Evolutionary conservation across 2,888 invertebrate genomes (phyloP).

Genomic region (Octodonta nipae): DNA sequence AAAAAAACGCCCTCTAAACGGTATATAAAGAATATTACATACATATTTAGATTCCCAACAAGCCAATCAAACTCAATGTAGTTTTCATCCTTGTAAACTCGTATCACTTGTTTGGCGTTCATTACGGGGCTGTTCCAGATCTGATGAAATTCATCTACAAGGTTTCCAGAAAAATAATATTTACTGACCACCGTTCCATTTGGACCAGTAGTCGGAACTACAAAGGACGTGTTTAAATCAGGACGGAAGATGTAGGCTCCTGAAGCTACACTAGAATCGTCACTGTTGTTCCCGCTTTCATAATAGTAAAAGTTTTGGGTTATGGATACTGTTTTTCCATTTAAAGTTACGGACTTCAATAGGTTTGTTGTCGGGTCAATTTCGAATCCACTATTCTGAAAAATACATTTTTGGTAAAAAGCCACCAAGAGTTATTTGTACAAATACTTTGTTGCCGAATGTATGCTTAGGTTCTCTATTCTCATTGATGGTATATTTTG

Average conservation of each 20-base stretch:
- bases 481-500: too few species aligned
- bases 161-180: slow-evolving; percentile 7
- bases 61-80: slow-evolving; percentile 60
- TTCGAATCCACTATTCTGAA: slow-evolving; percentile 32
- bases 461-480: too few species aligned
- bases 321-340: slow-evolving; percentile 9
- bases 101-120: slow-evolving; percentile 50
- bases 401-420: too few species aligned
- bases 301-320: slow-evolving; percentile 14
- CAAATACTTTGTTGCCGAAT: too few species aligned
- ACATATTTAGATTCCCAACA: slow-evolving; percentile 58
- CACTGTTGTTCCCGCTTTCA: slow-evolving; percentile 5
- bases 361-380: slow-evolving; percentile 33
- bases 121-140: slow-evolving; percentile 45
- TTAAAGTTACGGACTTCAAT: slow-evolving; percentile 10
- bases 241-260: slow-evolving; percentile 87
- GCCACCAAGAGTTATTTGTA: too few species aligned
- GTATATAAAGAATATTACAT: slow-evolving; percentile 44
- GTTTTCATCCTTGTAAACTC: slow-evolving; percentile 47
- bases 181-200: slow-evolving; percentile 4
- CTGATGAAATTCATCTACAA: slow-evolving; percentile 37
- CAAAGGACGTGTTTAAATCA: fast-evolving
- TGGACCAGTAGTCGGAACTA: too few species aligned
- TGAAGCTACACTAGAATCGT: too few species aligned
- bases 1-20: slow-evolving; percentile 24